phyloP scores from a whole-genome alignment of 2,888 invertebrate species.

The Hydraecia micacea region DNA sequence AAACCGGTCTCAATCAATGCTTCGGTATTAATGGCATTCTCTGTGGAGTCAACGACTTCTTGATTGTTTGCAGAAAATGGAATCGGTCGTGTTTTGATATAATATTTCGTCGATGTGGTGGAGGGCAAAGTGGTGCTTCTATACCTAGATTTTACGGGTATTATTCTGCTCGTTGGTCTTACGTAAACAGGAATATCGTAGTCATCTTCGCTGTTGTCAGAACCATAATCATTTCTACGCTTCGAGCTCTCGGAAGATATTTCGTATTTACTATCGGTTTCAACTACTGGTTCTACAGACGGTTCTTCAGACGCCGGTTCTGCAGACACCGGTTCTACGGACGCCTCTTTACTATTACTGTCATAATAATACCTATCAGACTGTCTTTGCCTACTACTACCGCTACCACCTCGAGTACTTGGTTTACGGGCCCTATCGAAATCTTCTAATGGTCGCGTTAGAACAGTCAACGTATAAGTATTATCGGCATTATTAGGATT shows the following conservation, averaged over 20 bases:
- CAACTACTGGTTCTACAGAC: constrained; percentile 59
- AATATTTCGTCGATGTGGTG: constrained; percentile 77
- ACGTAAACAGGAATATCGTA: constrained; percentile 76
- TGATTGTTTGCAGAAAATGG: constrained; percentile 71
- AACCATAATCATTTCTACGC: constrained; percentile 74
- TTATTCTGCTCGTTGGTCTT: constrained; percentile 68
- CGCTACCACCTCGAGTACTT: constrained; percentile 50
- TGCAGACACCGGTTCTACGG: constrained; percentile 59
- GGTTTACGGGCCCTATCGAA: constrained; percentile 68
- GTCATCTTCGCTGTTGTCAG: constrained; percentile 72
- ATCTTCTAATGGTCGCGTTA: constrained; percentile 82
- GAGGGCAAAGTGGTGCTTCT: constrained; percentile 64
- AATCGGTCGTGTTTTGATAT: constrained; percentile 81
- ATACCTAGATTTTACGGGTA: constrained; percentile 56
- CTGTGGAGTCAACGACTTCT: constrained; percentile 72
- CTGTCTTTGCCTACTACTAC: constrained; percentile 65
- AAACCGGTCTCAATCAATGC: constrained; percentile 73
- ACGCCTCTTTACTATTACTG: constrained; percentile 70
- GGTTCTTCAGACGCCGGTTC: constrained; percentile 55
- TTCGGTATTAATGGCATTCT: constrained; percentile 76
- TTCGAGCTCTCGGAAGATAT: constrained; percentile 69
- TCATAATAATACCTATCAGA: constrained; percentile 75
- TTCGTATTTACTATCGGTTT: constrained; percentile 64
- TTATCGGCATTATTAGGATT: constrained; percentile 84
- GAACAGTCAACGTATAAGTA: constrained; percentile 85